Evolutionary conservation across 2,113 vertebrate genomes (phyloP).

Genomic region (Phalacrocorax carbo): DNA sequence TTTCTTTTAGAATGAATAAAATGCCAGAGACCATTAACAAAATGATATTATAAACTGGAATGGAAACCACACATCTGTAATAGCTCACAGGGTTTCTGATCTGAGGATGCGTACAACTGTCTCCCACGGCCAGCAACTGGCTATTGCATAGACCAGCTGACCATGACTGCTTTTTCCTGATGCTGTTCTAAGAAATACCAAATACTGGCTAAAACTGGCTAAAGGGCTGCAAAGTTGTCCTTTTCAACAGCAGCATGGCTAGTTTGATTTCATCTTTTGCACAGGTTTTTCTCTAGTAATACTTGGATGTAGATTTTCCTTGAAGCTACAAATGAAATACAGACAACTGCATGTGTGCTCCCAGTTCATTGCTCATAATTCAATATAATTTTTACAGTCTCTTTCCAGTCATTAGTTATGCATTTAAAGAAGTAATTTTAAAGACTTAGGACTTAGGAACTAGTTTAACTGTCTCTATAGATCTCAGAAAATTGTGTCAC

Average conservation of each 20-base stretch:
- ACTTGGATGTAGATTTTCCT: not conserved
- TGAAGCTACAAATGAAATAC: not conserved
- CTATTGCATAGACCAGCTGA: not conserved
- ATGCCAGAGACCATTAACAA: not conserved
- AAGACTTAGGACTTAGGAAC: not conserved
- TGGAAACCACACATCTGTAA: not conserved
- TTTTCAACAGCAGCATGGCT: not conserved
- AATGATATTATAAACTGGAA: not conserved
- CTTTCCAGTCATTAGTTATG: not conserved
- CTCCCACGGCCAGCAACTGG: not conserved
- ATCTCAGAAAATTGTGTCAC: not conserved
- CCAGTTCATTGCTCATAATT: not conserved
- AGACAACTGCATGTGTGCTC: not conserved
- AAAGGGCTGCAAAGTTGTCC: not conserved
- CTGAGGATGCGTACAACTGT: not conserved
- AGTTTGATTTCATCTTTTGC: not conserved
- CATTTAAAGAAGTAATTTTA: constrained; percentile 8
- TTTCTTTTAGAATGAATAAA: not conserved
- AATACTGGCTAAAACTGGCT: not conserved
- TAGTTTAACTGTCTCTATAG: not conserved
- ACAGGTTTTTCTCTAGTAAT: not conserved
- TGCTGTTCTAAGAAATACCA: not conserved
- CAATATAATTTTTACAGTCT: not conserved
- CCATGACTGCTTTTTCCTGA: not conserved
- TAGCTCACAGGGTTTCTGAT: not conserved